phyloP scores from a whole-genome alignment of 2,797 vertebrate species.

The Tragopan temminckii region DNA sequence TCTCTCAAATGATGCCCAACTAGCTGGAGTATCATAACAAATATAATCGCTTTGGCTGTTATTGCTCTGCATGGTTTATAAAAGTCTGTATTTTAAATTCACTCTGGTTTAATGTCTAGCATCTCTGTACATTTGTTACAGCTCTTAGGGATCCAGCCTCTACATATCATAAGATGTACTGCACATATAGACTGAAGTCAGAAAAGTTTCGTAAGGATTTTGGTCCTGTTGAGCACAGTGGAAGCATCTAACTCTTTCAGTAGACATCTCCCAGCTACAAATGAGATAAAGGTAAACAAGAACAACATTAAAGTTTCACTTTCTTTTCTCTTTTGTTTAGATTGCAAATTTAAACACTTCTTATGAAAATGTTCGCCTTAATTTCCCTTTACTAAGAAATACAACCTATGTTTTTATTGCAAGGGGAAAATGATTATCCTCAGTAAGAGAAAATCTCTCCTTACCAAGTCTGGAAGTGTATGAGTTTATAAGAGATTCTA shows the following conservation, averaged over 20 bases:
- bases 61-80: not conserved
- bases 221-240: not conserved
- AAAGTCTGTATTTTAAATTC: not conserved
- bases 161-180: fast-evolving
- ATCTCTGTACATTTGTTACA: not conserved
- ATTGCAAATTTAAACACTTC: not conserved
- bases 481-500: not conserved
- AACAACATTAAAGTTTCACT: not conserved
- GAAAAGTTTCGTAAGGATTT: not conserved
- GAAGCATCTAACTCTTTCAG: not conserved
- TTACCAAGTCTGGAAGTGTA: not conserved
- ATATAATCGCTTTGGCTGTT: not conserved
- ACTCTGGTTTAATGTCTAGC: not conserved
- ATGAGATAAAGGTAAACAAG: not conserved
- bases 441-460: not conserved
- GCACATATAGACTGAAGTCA: not conserved
- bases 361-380: not conserved
- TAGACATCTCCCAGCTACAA: not conserved
- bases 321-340: not conserved
- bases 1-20: not conserved
- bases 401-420: not conserved
- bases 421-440: not conserved
- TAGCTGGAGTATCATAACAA: not conserved
- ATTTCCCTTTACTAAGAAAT: not conserved
- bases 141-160: not conserved